Conservation (phyloP, 2,113 vertebrate species). For the Antigone vipio region DNA sequence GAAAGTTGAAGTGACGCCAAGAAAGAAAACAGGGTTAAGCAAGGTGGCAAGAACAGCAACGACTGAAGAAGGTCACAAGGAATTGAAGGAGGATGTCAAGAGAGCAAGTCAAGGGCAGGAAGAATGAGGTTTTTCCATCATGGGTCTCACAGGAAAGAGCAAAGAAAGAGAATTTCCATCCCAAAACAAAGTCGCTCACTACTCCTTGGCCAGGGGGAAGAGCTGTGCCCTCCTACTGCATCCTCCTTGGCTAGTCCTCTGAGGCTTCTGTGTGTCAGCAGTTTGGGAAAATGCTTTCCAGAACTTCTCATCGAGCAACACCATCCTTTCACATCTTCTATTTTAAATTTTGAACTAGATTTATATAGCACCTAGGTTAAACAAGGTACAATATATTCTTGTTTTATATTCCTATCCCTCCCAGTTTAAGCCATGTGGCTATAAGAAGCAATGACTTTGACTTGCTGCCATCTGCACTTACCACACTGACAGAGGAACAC, state of each 20-base stretch:
- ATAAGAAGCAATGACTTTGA: neutral
- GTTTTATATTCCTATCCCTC: neutral
- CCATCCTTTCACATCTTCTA: neutral
- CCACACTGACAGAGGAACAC: neutral
- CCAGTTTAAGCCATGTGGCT: neutral
- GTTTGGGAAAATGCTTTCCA: neutral
- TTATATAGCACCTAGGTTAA: neutral
- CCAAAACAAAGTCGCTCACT: accelerated
- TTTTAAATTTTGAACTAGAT: neutral
- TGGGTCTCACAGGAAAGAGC: neutral
- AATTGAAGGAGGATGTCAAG: neutral
- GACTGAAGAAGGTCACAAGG: neutral
- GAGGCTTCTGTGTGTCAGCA: neutral
- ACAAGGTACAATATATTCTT: neutral
- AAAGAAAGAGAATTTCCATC: neutral
- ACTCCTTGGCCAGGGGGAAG: neutral
- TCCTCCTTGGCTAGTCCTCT: neutral
- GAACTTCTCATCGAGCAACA: neutral
- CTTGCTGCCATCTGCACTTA: neutral
- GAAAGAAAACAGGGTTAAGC: neutral
- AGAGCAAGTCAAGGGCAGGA: neutral
- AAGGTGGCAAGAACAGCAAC: neutral
- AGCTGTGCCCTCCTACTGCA: neutral
- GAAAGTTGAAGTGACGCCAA: neutral
- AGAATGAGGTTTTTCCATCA: neutral